phyloP scores from a whole-genome alignment of 2,113 vertebrate genomes.

The Centropus bengalensis region DNA sequence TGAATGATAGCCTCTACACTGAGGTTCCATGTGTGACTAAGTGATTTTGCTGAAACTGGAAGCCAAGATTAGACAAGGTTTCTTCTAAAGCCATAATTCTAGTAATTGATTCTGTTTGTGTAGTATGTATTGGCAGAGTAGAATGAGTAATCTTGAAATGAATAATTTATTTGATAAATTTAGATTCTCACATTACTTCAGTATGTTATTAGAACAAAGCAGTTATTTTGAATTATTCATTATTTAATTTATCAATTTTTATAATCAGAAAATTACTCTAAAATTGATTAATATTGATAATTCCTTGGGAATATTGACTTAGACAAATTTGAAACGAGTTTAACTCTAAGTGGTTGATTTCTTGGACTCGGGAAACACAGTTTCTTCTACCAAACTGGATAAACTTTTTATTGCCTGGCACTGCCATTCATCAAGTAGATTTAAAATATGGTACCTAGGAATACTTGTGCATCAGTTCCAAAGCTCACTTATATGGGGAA shows the following conservation, averaged over 20 bases:
- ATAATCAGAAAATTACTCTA: neutral
- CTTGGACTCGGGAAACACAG: neutral
- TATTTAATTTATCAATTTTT: constrained; percentile 15
- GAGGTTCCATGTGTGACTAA: neutral
- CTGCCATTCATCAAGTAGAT: neutral
- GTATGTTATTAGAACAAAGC: neutral
- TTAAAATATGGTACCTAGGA: neutral
- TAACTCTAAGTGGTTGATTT: constrained; percentile 2
- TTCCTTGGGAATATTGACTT: neutral
- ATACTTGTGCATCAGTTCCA: neutral
- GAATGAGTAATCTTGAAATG: constrained; percentile 29
- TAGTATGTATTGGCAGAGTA: constrained; percentile 31
- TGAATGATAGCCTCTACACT: neutral
- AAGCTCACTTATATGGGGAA: neutral
- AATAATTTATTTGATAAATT: constrained; percentile 52
- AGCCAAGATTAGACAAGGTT: neutral
- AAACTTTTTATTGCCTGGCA: neutral
- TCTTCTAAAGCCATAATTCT: constrained; percentile 5
- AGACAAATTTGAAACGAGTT: neutral
- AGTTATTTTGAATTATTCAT: constrained; percentile 27
- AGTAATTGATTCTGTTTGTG: constrained; percentile 17
- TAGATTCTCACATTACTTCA: neutral
- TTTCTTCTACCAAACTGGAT: neutral
- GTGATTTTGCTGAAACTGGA: constrained; percentile 8
- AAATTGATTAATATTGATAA: neutral